Percentiles rank a stretch among this genome's conserved stretches.
Evolutionary conservation across 2,888 invertebrate species (phyloP).

Genomic region (Rhopalosiphum nymphaeae): DNA sequence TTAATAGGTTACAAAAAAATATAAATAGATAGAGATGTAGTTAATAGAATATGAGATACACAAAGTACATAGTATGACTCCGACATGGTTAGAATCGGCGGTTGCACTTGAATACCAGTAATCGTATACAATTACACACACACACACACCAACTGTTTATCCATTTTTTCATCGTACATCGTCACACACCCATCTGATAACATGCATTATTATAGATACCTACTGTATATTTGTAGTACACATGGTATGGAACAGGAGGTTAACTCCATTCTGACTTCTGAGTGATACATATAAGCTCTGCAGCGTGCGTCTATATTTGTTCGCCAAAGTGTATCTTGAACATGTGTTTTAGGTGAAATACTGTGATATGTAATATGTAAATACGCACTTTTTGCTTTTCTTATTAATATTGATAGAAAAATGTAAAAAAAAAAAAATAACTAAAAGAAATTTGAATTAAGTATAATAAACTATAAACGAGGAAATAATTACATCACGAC

Average conservation of each 20-base stretch:
- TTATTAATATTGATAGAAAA: background rate
- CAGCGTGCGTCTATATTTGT: background rate
- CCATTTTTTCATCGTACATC: background rate
- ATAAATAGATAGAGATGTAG: background rate
- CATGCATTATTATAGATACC: background rate
- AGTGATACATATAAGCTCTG: background rate
- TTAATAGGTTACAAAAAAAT: background rate
- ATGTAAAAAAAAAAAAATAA: background rate
- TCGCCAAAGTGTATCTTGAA: background rate
- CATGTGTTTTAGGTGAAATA: background rate
- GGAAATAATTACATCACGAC: conserved; percentile 42
- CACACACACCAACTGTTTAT: background rate
- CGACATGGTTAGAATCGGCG: background rate
- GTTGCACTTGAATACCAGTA: background rate
- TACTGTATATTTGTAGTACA: background rate
- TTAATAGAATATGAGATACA: background rate
- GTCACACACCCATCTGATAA: background rate
- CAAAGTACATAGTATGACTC: background rate
- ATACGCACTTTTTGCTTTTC: background rate
- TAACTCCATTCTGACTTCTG: background rate
- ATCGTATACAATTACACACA: background rate
- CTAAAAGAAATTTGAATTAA: background rate
- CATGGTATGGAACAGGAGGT: background rate
- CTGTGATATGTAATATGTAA: background rate
- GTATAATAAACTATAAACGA: conserved; percentile 8